Conservation (phyloP, 2,888 invertebrate species). For the Heliconius ethilla region DNA sequence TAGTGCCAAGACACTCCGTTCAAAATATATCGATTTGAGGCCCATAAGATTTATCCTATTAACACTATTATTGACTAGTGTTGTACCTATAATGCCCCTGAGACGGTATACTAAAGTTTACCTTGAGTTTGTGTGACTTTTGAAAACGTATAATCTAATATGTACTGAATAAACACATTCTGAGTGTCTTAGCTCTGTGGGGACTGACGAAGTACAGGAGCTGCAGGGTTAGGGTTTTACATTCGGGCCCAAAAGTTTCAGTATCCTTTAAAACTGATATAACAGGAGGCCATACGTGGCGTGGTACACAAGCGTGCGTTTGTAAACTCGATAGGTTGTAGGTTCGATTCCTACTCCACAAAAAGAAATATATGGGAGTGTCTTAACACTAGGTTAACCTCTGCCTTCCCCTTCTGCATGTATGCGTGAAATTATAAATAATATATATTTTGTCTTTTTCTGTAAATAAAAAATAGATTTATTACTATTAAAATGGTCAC, state of each 20-base stretch:
- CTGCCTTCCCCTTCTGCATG: too few species aligned
- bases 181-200: constrained; percentile 9
- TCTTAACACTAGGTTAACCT: too few species aligned
- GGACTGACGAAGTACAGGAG: not conserved
- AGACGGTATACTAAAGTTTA: not conserved
- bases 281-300: not conserved
- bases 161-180: constrained; percentile 2
- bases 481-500: not conserved
- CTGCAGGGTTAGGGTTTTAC: too few species aligned
- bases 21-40: too few species aligned
- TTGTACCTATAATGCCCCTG: not conserved
- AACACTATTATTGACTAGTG: not conserved
- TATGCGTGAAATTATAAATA: too few species aligned
- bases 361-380: too few species aligned
- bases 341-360: not conserved
- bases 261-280: not conserved
- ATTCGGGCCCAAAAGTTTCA: too few species aligned
- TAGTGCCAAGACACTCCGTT: too few species aligned
- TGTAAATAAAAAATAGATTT: not conserved
- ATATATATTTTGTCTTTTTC: too few species aligned
- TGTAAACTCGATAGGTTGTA: not conserved
- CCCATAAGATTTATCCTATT: not conserved
- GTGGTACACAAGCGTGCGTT: not conserved
- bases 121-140: constrained; percentile 4
- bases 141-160: constrained; percentile 11